Base-by-base conservation (phyloP, 1,140 invertebrate species). In the Yoshiicerus persimilis region DNA sequence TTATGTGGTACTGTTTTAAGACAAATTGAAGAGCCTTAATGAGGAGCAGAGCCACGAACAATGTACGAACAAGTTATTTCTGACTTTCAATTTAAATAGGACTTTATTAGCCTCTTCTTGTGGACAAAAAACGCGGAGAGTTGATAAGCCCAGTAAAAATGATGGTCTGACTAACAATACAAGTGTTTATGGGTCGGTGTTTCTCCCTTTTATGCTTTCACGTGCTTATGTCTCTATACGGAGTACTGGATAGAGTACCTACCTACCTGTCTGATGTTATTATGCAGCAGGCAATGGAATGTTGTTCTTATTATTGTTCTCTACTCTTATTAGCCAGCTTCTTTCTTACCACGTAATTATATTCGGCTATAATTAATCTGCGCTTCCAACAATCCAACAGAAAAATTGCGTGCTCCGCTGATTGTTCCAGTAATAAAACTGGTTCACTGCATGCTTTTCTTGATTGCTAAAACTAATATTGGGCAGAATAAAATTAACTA, bases 381-480 rank as follows among this genome's bases (percentile, higher is more conserved):
- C 64, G 27, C 64, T 16, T 70, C 64, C 27, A 30, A 25, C 23
- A 70, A 70, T 56, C 47, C 47, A n/a, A n/a, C 16, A 56, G 30
- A 80, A 80, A 80, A 80, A 80, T 80, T 80, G 75, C 75, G 30
- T 80, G 75, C 75, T 80, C 75, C 32, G 34, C 75, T 80, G 75
- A 80, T 36, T 38, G 75, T 80, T 34, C 75, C 34, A 38, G 75
- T 80, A 80, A 80, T 80, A 36, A 80, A 36, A 80, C 70, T 80
- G 75, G 20, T 70, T 27, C 64, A 80, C 66, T 70, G 75, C 13
- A 80, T 80, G n/a, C 20, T 16, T 80, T 36, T 36, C 75, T 38
- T 80, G 75, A 80, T 80, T 80, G 32, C 34, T 80, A 20, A 80
- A 56, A 16, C 20, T 56, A 56, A 56, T 56, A 56, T 56, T 56